Base-by-base conservation (phyloP, 2,797 vertebrate species). In the Chiropotes sagulatus region DNA sequence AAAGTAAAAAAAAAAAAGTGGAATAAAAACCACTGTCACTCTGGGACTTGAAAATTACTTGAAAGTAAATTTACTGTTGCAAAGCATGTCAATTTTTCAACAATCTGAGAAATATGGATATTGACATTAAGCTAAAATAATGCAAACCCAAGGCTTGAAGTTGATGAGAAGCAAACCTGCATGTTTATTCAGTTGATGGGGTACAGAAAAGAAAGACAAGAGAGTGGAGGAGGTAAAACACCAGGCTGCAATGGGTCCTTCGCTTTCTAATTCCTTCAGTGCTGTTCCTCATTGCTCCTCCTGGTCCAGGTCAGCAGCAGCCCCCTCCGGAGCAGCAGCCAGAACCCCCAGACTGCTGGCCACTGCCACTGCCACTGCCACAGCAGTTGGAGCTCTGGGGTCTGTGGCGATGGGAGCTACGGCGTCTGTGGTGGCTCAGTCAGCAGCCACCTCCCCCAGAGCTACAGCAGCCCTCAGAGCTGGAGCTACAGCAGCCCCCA, bases 61-160 rank as follows among this genome's bases (percentile, higher is more conserved):
- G 41, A 76, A 89, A 57, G 39, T 86, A 81, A 84, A 30, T 36
- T 83, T 41, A 64, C 12, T 80, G 5, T 67, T 84, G 81, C 22
- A 87, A 61, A 87, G 5, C 19, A 61, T 8, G 5, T 78, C 57
- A 36, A 48, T 90, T 67, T 88, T 87, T 48, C 46, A 83, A 67
- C 24, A 39, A 44, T 44, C 36, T 50, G 26, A 67, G 28, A 44
- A 46, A 80, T 52, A 28, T 0, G 48, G 20, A 57, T 36, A 57
- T 9, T 78, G 44, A n/a, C 54, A 70, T 44, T 44, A 88, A 30
- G 12, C 11, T n/a, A 33, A 87, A 90, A 70, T 61, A 90, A 80
- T 12, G 39, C 10, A 80, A 67, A 81, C 33, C 7, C 64, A 70
- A 94, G 28, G 28, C n/a, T 75, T 52, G 46, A 12, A 52, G 14